phyloP scores from a whole-genome alignment of 2,113 vertebrate genomes.

The Myotis brandtii region DNA sequence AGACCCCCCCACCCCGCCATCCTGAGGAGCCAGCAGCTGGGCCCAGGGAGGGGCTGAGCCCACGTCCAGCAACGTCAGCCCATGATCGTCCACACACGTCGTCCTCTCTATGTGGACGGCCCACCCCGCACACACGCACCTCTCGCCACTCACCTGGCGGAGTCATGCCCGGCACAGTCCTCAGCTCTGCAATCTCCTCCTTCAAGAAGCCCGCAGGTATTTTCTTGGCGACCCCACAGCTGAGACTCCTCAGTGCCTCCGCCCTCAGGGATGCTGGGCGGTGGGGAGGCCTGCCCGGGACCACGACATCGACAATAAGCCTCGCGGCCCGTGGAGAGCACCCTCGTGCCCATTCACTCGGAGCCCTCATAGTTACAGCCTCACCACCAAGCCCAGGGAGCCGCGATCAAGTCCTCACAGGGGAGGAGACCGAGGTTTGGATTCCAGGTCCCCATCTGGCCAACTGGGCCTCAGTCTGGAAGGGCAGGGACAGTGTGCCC shows the following conservation, averaged over 20 bases:
- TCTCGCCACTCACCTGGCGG: neutral
- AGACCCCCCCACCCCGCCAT: neutral
- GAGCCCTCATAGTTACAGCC: accelerated
- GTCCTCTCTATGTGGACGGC: accelerated
- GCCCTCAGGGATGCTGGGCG: neutral
- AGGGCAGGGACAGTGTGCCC: neutral
- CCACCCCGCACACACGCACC: neutral
- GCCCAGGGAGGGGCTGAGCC: neutral
- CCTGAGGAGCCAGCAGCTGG: neutral
- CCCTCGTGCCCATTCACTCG: accelerated
- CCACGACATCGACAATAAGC: neutral
- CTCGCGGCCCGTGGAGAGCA: accelerated
- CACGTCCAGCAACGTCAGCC: accelerated
- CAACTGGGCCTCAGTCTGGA: neutral
- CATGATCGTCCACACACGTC: accelerated
- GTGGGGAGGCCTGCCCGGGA: neutral
- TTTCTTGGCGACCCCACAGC: neutral
- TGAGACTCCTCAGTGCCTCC: neutral
- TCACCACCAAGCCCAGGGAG: neutral
- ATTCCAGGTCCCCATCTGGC: neutral
- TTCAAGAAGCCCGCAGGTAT: neutral
- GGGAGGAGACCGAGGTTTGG: neutral
- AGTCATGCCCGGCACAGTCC: accelerated
- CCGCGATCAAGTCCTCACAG: neutral
- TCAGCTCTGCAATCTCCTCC: neutral